Base-by-base conservation (phyloP, 2,888 invertebrate species). In the Allolobophora icterica region DNA sequence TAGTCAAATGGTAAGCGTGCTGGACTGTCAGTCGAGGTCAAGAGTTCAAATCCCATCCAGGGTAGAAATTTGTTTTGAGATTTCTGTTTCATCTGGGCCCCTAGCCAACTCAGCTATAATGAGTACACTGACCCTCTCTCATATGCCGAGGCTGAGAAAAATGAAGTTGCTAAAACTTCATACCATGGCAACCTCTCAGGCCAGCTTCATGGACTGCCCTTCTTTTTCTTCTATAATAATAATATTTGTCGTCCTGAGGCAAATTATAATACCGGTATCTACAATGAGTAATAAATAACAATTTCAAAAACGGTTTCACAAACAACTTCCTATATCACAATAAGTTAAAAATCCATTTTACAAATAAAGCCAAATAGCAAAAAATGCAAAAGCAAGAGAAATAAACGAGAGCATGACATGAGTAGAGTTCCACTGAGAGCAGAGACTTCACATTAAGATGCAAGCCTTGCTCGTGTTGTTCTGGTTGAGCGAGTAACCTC, bases 381-480 rank as follows among this genome's bases (percentile, higher is more conserved):
- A 71, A 71, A 71, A n/a, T 17, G 30, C 30, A 71, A 30, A 71
- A 71, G 8, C 71, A 30, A 71, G 52, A n/a, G 71, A 71, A 71
- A 71, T 71, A 71, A 71, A 71, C 8, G n/a, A 71, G 11, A 71
- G 71, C 71, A 71, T n/a, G 71, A n/a, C 8, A n/a, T 30, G n/a
- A n/a, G 19, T 13, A 71, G 30, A n/a, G n/a, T 71, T 71, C 71
- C n/a, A 11, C n/a, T 30, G 1, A 52, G 42, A 42, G 15, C 42
- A 52, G 30, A 8, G 24, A 87, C 34, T 35, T 89, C 52, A 89
- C 89, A 89, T 89, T 21, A 89, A 33, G 30, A 89, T 33, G 52
- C 89, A 89, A 35, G 89, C 89, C 34, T 52, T 42, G 89, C 89
- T 89, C 13, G 42, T 42, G 45, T 38, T 89, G 89, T 89, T 89